Evolutionary conservation across 1,140 invertebrate species (phyloP).

Genomic region (Phymorhynchus buccinoides): DNA sequence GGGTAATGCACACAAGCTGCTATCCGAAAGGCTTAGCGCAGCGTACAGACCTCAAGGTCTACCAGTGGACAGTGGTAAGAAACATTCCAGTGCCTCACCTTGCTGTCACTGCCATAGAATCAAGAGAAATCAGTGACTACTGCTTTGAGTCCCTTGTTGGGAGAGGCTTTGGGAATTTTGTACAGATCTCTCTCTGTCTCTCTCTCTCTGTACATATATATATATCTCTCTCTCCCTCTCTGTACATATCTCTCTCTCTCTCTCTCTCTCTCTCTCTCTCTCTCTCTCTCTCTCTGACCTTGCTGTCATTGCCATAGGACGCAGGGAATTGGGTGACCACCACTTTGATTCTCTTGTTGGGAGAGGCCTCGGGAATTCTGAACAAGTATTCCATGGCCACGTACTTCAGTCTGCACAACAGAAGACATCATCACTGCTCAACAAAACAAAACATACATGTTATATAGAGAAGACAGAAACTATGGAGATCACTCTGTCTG

Average conservation of each 20-base stretch:
- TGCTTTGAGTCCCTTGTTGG: constrained; percentile 33
- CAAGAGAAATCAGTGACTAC: constrained; percentile 40
- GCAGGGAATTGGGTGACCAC: constrained; percentile 45
- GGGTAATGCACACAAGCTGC: too few species aligned
- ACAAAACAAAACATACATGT: too few species aligned
- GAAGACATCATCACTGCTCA: too few species aligned
- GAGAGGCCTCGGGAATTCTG: constrained; percentile 21
- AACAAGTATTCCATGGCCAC: constrained; percentile 45
- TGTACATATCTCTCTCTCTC: background rate
- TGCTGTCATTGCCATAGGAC: constrained; percentile 31
- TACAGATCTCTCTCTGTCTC: too few species aligned
- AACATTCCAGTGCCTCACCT: too few species aligned
- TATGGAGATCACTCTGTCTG: too few species aligned
- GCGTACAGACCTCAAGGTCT: too few species aligned
- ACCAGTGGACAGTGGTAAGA: too few species aligned
- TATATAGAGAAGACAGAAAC: too few species aligned
- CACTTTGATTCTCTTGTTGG: constrained; percentile 31
- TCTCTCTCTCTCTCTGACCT: constrained; percentile 11
- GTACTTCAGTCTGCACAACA: constrained; percentile 51
- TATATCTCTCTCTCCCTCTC: background rate
- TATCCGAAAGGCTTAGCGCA: too few species aligned
- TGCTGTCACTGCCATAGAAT: constrained; percentile 28
- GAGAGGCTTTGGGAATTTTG: constrained; percentile 15
- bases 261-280: background rate
- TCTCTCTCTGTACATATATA: background rate